Evolutionary conservation across 2,888 invertebrate genomes (phyloP).

Genomic region (Drosophila monieri): DNA sequence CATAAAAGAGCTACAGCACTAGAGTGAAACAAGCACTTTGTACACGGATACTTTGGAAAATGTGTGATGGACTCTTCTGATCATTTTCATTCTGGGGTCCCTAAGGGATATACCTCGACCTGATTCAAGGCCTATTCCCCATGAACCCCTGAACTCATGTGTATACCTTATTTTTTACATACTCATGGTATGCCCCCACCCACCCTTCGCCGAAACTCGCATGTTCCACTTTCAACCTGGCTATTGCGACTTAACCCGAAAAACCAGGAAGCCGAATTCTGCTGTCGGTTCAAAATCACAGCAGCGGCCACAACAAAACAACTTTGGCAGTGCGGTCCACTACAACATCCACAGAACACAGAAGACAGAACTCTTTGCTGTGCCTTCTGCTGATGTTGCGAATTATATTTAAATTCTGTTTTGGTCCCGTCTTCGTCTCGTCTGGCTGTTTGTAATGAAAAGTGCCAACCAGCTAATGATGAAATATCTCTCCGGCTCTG

Average conservation of each 20-base stretch:
- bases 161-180: neutral
- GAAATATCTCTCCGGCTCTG: conserved; percentile 70
- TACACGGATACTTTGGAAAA: too few species aligned
- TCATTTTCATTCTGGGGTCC: too few species aligned
- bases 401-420: conserved; percentile 73
- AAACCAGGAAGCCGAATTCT: conserved; percentile 31
- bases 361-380: conserved; percentile 1
- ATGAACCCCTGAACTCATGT: neutral
- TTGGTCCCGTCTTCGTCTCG: conserved; percentile 28
- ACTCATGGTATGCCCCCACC: neutral
- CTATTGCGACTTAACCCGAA: conserved; percentile 73
- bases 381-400: conserved; percentile 63
- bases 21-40: conserved; percentile 64
- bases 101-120: neutral
- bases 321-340: conserved; percentile 55
- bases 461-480: conserved; percentile 72
- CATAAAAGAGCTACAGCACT: conserved; percentile 38
- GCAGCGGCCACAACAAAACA: conserved; percentile 41
- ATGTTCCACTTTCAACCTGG: conserved; percentile 76
- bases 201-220: conserved; percentile 34
- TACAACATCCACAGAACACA: neutral
- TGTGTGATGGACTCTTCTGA: too few species aligned
- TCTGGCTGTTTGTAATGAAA: conserved; percentile 61
- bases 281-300: conserved; percentile 14
- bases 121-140: neutral